Base-by-base conservation (phyloP, 2,888 invertebrate species). In the Neelides folsomi region DNA sequence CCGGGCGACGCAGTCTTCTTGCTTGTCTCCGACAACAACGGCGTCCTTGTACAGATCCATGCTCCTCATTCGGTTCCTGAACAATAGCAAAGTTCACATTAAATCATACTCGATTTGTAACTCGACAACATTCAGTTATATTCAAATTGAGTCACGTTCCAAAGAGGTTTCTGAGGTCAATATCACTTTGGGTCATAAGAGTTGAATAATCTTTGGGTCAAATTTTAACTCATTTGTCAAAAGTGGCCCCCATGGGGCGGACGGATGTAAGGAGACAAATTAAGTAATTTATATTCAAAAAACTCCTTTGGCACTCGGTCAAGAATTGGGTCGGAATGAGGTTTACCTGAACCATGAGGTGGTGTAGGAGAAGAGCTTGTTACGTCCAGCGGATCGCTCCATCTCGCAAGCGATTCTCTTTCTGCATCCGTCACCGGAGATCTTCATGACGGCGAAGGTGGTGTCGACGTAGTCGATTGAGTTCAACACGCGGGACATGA, bases 11-110 rank as follows among this genome's bases (percentile, higher is more conserved):
- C 65, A 65, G 50, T 65, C 65, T 36, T 63, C 60, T 52, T 62
- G 57, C 51, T 60, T 62, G 56, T 63, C 65, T 45, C 63, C 65
- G 52, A 56, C 55, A 49, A 55, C 50, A 41, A 65, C 63, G 50
- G 65, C 65, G 52, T 65, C 65, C 59, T 63, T 60, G 63, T 65
- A 65, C 60, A 65, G 60, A 58, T 65, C 65, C 65, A 65, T 65
- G 62, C 60, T 60, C 52, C 65, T 59, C 65, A 65, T 65, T 60
- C 62, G 65, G 56, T 65, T 65, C 55, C 65, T 65, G 53, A 37
- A 51, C 36, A 5, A 51, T 19, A 49, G n/a, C n/a, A 13, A 19
- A 27, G 7, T 27, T 27, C 3, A 27, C n/a, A n/a, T n/a, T n/a
- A n/a, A n/a, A n/a, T n/a, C n/a, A n/a, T n/a, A n/a, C n/a, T n/a